Evolutionary conservation across 1,140 invertebrate species (phyloP), one percentile per base, ranked within the genome.

Genomic region (Cephus cinctus): DNA sequence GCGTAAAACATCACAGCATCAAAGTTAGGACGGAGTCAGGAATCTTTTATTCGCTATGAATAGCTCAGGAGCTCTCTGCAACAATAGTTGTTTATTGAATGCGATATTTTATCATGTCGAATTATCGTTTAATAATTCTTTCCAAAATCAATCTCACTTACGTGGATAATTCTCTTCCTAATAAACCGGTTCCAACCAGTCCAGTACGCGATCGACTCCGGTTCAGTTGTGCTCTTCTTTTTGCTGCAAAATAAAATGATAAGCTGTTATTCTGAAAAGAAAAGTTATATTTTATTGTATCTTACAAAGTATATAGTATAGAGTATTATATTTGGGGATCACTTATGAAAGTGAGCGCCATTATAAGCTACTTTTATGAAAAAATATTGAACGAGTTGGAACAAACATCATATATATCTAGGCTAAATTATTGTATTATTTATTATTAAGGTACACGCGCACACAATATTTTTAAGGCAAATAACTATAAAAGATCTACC

Each of bases 151-250:
- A 40, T 32, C 36, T 39, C 52, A 75, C 75, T 80, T 70, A 82
- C 81, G 79, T 80, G 36, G 77, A 78, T 56, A 82, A 70, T 75
- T 83, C 80, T 70, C 80, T 76, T 49, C 77, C 80, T 27, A 77
- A 66, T 36, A 77, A 71, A 44, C 77, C 79, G 45, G 71, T 66
- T 55, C 81, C 83, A 44, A 86, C 82, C 30, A 89, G 77, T 39
- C 87, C 87, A 27, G 88, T 89, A 54, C 90, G 77, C 4, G 90
- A 93, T 50, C 92, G 76, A 61, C 89, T 92, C 55, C 92, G 75
- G 66, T 90, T 92, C 47, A 94, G 73, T 73, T 93, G 90, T 12
- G 91, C 90, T 69, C 90, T 79, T 70, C 89, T 79, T 76, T 94
- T 91, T 68, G 89, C 90, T 90, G 67, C 25, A 77, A 78, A 79